Evolutionary conservation across 2,113 vertebrate species (phyloP), one percentile per base, ranked within the genome.

Genomic region (Probosciger aterrimus): DNA sequence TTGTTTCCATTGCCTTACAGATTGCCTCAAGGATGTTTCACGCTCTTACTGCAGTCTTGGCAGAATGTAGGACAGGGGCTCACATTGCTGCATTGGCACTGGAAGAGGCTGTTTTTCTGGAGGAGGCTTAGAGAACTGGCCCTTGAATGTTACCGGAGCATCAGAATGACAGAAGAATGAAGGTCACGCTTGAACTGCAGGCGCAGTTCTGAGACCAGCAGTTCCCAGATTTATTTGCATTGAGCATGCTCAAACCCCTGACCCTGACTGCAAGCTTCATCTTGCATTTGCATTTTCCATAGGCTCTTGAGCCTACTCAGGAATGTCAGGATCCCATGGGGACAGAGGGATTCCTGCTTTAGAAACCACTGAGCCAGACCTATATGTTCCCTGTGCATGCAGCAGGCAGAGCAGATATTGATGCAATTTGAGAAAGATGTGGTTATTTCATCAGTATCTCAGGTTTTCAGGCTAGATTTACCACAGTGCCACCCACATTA

Each of bases 31-130:
- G 92, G 84, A 68, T 93, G 65, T 74, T 91, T 70, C 46, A 62
- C 8, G 4, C 47, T 71, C 81, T 79, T 68, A 35, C 50, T 70
- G 86, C 92, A 84, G 46, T 74, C 59, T 76, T 90, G 85, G 90
- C 93, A 94, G 85, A 95, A 96, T 88, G 82, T 94, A 95, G 95
- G 95, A 70, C 86, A 94, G 47, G 5, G 5, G 35, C 57, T 93
- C 82, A 76, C 49, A 23, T 79, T 79, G 69, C 95, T 87, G 82
- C 88, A 78, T 25, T 91, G 86, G 77, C 70, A 39, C 27, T 23
- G 24, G 28, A 77, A 80, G 65, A 95, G 25, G 23, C 90, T 43
- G 24, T 30, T 69, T 94, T 70, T 44, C n/a, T 96, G 75, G 53
- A 46, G 9, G 9, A 69, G 28, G 30, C 53, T 87, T 47, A 65